phyloP scores from a whole-genome alignment of 2,888 invertebrate genomes.

The Lingula anatina region DNA sequence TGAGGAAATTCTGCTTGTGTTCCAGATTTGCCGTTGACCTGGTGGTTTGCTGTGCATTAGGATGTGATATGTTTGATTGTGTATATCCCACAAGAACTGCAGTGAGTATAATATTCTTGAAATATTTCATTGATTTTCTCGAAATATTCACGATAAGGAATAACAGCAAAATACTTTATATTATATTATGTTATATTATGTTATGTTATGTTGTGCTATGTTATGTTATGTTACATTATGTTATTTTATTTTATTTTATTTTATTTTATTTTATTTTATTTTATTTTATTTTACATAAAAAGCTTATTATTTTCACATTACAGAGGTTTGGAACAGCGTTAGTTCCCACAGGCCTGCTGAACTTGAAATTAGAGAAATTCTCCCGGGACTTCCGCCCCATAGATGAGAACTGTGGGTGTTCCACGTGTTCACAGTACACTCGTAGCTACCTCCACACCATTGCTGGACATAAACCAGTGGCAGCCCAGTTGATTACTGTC shows the following conservation, averaged over 20 bases:
- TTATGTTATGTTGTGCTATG: too few species aligned
- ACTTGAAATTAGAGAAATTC: constrained; percentile 74
- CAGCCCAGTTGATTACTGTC: constrained; percentile 74
- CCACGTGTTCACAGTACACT: constrained; percentile 82
- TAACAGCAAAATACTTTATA: too few species aligned
- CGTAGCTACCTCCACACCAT: constrained; percentile 87
- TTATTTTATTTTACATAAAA: too few species aligned
- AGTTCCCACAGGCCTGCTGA: constrained; percentile 75
- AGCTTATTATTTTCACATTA: too few species aligned
- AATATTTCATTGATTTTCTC: too few species aligned
- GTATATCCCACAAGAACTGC: constrained; percentile 88
- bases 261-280: too few species aligned
- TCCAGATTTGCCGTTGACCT: constrained; percentile 81
- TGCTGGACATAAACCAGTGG: constrained; percentile 71
- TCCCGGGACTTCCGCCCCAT: constrained; percentile 77
- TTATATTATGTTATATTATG: too few species aligned
- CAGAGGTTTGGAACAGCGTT: constrained; percentile 93
- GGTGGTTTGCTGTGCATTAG: constrained; percentile 90
- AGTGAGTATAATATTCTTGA: too few species aligned
- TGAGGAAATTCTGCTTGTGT: too few species aligned
- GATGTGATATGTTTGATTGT: constrained; percentile 98
- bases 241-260: too few species aligned
- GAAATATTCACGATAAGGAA: too few species aligned
- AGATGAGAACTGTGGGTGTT: constrained; percentile 78
- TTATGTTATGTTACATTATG: too few species aligned